phyloP scores from a whole-genome alignment of 2,888 invertebrate species.

The Pollenia labialis region DNA sequence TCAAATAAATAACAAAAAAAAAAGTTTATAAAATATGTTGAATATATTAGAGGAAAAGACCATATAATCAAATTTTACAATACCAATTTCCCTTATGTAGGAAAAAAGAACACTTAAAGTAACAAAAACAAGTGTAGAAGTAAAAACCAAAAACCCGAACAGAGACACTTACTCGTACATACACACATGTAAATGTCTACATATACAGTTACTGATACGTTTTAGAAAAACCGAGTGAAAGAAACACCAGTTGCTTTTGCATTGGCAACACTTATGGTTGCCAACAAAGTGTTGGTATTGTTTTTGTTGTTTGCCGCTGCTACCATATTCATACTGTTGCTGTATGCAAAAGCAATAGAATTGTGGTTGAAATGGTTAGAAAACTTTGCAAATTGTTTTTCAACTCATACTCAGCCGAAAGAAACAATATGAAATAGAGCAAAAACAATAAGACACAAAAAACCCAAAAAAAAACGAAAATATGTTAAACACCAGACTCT shows the following conservation, averaged over 20 bases:
- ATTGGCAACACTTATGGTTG: constrained; percentile 62
- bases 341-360: constrained; percentile 70
- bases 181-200: not conserved
- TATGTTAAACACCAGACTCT: constrained; percentile 54
- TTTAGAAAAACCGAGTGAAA: not conserved
- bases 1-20: constrained; percentile 19
- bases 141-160: not conserved
- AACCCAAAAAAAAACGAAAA: constrained; percentile 36
- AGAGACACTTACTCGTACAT: not conserved
- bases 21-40: constrained; percentile 61
- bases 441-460: constrained; percentile 41
- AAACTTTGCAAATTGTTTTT: constrained; percentile 70
- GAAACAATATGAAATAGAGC: constrained; percentile 33
- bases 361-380: constrained; percentile 71
- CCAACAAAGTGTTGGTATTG: constrained; percentile 48
- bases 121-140: not conserved
- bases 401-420: constrained; percentile 52
- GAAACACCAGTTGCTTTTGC: constrained; percentile 71
- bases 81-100: constrained; percentile 57
- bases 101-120: not conserved
- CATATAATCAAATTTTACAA: constrained; percentile 68
- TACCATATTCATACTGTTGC: not conserved
- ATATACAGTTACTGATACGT: not conserved
- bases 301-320: constrained; percentile 5
- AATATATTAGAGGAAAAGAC: constrained; percentile 67